Evolutionary conservation across 2,888 invertebrate species (phyloP).

Genomic region (Apodemia mormo): DNA sequence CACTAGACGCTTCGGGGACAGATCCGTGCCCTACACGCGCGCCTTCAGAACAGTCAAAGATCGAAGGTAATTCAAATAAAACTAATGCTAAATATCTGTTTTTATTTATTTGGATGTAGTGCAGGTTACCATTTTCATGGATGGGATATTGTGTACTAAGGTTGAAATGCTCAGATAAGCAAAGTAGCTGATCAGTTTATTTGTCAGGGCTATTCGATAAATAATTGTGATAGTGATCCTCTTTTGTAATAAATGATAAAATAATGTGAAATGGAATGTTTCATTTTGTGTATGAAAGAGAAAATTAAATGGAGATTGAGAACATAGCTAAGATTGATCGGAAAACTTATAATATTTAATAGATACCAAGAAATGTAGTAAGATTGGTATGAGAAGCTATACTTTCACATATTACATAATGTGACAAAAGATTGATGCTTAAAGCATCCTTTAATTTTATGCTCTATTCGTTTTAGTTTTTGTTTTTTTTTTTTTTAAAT

Average conservation of each 20-base stretch:
- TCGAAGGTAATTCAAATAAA: constrained; percentile 73
- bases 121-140: constrained; percentile 1
- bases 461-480: too few relatives aligned
- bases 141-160: constrained; percentile 8
- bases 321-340: neutral
- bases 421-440: neutral
- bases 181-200: neutral
- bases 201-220: neutral
- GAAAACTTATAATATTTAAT: neutral
- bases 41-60: constrained; percentile 73
- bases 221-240: neutral
- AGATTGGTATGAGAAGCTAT: neutral
- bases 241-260: neutral
- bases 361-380: neutral
- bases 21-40: constrained; percentile 68
- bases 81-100: constrained; percentile 49
- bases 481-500: neutral
- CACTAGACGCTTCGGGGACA: constrained; percentile 65
- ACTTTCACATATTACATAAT: neutral
- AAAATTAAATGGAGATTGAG: neutral
- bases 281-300: neutral
- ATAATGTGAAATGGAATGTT: neutral
- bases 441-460: neutral
- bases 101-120: constrained; percentile 35
- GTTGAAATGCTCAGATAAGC: constrained; percentile 16